phyloP scores from a whole-genome alignment of 2,888 invertebrate genomes.

The Agapetus fuscipes region DNA sequence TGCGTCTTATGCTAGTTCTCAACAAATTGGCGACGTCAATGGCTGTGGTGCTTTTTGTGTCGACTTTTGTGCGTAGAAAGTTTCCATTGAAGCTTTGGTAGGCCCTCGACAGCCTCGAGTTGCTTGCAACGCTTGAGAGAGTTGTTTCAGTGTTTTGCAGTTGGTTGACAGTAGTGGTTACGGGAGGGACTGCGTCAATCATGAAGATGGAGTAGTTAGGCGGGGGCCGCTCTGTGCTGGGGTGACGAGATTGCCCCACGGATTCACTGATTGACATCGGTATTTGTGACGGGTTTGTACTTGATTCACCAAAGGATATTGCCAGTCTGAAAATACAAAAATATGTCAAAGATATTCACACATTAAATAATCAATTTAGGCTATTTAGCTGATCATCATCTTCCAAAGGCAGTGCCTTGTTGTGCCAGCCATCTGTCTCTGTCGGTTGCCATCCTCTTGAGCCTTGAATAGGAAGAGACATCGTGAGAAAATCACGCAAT shows the following conservation, averaged over 20 bases:
- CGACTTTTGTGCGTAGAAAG: conserved; percentile 5
- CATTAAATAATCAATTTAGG: too few species aligned
- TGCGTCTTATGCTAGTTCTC: conserved; percentile 10
- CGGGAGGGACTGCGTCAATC: not conserved
- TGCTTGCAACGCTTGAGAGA: not conserved
- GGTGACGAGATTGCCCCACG: conserved; percentile 1
- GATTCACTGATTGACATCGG: conserved; percentile 14
- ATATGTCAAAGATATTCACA: too few species aligned
- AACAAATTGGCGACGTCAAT: conserved; percentile 10
- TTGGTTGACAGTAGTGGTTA: not conserved
- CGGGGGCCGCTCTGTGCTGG: conserved; percentile 4
- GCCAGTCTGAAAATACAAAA: conserved; percentile 10
- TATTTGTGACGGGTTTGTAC: conserved; percentile 8
- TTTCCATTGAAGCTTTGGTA: conserved; percentile 10
- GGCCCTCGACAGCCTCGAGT: conserved; percentile 3
- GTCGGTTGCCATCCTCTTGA: too few species aligned
- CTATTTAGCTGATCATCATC: too few species aligned
- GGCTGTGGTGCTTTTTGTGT: conserved; percentile 7
- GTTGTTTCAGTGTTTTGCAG: not conserved
- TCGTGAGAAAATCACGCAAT: too few species aligned
- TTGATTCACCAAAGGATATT: conserved; percentile 12
- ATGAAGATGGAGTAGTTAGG: conserved; percentile 9
- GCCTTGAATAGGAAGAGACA: too few species aligned
- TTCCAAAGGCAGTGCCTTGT: too few species aligned
- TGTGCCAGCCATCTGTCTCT: too few species aligned